Base-by-base conservation (phyloP, 2,797 vertebrate genomes). In the Peromyscus aztecus region DNA sequence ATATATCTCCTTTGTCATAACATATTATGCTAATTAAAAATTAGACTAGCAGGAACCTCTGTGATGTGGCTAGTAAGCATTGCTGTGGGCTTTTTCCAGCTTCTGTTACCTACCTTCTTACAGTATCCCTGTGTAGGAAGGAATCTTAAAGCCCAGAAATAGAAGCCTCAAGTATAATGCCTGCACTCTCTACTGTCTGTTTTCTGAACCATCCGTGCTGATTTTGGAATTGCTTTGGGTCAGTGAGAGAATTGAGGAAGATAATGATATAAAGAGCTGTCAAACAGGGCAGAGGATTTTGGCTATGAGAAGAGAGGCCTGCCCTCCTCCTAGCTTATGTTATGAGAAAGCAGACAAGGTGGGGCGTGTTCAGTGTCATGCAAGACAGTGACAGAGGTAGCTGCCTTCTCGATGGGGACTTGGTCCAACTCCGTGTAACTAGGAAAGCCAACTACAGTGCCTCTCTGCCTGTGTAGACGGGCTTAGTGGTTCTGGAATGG, bases 181-280 rank as follows among this genome's bases (percentile, higher is more conserved):
- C 59, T 16, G 73, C 43, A 84, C 31, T 69, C 0, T 65, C 8
- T 87, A 73, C 37, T 94, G 2, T 71, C 78, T 37, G 14, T 12
- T n/a, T 63, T 96, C 21, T 92, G 69, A 90, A 17, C 11, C 31
- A 10, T 71, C 92, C 29, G 12, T 16, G 0, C 7, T 94, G 65
- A 40, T 89, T 91, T 96, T 61, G 93, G 61, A 97, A 92, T 67
- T 96, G 82, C 57, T 96, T 88, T 95, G 87, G 65, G 49, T 90
- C 13, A 52, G n/a, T 85, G 43, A 31, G 27, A 21, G 5, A 23
- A 63, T 81, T 96, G 55, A 77, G 59, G 94, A 90, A 80, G 69
- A 65, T 55, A 80, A 24, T 95, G 23, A 6, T 90, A 91, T 82
- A 16, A 97, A 97, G 87, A 89, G 21, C 46, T 49, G 34, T 31